These are phyloP conservation scores for Rana temporaria DNA, from an alignment of 2,113 vertebrate genomes.

Conservation along the genomic window DNA sequence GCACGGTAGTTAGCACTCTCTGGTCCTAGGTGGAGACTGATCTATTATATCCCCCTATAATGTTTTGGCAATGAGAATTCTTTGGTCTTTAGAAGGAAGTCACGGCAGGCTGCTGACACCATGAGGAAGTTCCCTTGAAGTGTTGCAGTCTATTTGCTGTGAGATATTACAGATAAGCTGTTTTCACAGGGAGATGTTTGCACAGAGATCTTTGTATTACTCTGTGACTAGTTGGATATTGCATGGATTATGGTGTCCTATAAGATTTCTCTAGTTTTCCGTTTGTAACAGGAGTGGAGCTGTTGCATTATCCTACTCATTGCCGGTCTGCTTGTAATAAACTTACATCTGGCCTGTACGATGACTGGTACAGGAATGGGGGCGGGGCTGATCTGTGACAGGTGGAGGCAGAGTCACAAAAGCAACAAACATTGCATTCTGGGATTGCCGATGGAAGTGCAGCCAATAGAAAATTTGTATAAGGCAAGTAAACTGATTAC, in stretches of 20 bases:
- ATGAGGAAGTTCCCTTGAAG: not conserved
- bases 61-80: too few relatives aligned
- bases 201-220: conserved; percentile 4
- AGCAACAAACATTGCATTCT: not conserved
- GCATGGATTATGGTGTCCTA: not conserved
- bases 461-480: not conserved
- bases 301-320: not conserved
- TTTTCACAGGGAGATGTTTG: conserved; percentile 34
- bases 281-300: conserved; percentile 5
- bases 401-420: not conserved
- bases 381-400: not conserved
- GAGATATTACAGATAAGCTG: not conserved
- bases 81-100: too few relatives aligned
- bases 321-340: not conserved
- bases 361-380: not conserved
- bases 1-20: too few relatives aligned
- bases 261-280: not conserved
- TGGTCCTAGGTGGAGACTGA: not conserved
- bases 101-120: too few relatives aligned
- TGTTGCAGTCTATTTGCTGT: not conserved
- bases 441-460: not conserved
- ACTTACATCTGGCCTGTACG: not conserved
- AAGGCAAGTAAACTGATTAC: not conserved
- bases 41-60: not conserved
- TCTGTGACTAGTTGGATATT: conserved; percentile 16